Evolutionary conservation across 1,140 invertebrate species (phyloP).

Genomic region (Papilio dardanus): DNA sequence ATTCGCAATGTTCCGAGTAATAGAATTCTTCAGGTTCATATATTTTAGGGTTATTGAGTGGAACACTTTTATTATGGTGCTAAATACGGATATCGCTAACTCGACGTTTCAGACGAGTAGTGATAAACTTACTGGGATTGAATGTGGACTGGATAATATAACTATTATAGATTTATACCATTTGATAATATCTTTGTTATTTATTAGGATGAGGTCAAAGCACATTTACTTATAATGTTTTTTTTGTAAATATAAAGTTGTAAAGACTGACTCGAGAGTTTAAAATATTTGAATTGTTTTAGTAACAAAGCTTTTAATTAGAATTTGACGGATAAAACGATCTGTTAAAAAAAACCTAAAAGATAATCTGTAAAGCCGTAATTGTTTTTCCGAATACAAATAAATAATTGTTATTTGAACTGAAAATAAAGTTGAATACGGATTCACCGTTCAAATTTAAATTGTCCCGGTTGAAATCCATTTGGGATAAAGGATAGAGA

Average conservation of each 20-base stretch:
- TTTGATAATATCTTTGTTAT: not conserved
- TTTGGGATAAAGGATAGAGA: not conserved
- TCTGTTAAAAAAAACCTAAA: not conserved
- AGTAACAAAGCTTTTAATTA: not conserved
- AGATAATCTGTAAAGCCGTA: not conserved
- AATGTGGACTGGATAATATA: not conserved
- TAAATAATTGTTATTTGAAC: not conserved
- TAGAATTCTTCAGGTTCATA: constrained; percentile 38
- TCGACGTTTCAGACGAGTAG: constrained; percentile 5
- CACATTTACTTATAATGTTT: not conserved
- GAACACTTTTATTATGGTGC: constrained; percentile 35
- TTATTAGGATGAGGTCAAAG: not conserved
- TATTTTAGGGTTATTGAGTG: constrained; percentile 35
- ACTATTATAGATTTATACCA: no score
- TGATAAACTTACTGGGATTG: constrained; percentile 6
- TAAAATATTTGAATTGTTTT: not conserved
- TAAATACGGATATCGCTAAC: constrained; percentile 32
- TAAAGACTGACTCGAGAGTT: not conserved
- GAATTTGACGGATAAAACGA: not conserved
- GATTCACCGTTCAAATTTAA: not conserved
- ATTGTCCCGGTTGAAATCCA: not conserved
- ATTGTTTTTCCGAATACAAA: constrained; percentile 1
- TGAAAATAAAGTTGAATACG: not conserved
- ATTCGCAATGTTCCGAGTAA: constrained; percentile 36
- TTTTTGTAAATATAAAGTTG: not conserved